Percentiles rank a stretch among this genome's conserved stretches.
phyloP scores from a whole-genome alignment of 2,797 vertebrate species.

The Lithobates pipiens region DNA sequence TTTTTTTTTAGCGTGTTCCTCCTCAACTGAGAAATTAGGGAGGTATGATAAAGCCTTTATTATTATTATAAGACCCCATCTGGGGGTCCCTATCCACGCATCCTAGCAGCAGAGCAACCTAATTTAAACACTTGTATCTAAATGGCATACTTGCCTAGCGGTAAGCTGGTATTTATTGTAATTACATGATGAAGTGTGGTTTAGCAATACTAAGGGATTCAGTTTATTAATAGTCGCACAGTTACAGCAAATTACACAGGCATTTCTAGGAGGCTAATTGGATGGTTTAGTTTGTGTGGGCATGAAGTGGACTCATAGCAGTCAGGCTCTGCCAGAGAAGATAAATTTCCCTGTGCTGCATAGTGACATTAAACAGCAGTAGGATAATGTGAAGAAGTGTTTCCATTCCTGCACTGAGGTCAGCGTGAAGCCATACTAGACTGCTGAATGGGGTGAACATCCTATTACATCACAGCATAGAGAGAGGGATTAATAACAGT shows the following conservation, averaged over 20 bases:
- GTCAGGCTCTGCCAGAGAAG: conserved; percentile 12
- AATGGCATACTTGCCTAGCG: not conserved
- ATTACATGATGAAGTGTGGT: conserved; percentile 27
- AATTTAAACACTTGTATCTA: not conserved
- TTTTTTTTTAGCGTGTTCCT: not conserved
- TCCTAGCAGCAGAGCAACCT: not conserved
- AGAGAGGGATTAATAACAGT: not conserved
- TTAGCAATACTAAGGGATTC: not conserved
- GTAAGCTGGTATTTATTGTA: not conserved
- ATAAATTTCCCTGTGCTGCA: not conserved
- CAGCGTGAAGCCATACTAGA: not conserved
- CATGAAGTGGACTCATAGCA: conserved; percentile 18
- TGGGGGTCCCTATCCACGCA: not conserved
- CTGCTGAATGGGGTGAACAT: not conserved
- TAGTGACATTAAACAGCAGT: conserved; percentile 8
- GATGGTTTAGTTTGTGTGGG: conserved; percentile 21
- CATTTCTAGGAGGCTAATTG: conserved; percentile 36
- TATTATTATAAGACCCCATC: not conserved
- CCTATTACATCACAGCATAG: not conserved
- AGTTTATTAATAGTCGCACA: conserved; percentile 22
- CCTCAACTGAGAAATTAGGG: not conserved
- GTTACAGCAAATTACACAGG: conserved; percentile 1
- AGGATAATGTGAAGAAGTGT: not conserved
- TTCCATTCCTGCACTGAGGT: conserved; percentile 14
- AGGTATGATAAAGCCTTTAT: not conserved